A percentile compares a stretch with the other conserved stretches of the same genome.
Evolutionary conservation across 2,888 invertebrate genomes (phyloP).

Genomic region (Lasioglossum lativentre): DNA sequence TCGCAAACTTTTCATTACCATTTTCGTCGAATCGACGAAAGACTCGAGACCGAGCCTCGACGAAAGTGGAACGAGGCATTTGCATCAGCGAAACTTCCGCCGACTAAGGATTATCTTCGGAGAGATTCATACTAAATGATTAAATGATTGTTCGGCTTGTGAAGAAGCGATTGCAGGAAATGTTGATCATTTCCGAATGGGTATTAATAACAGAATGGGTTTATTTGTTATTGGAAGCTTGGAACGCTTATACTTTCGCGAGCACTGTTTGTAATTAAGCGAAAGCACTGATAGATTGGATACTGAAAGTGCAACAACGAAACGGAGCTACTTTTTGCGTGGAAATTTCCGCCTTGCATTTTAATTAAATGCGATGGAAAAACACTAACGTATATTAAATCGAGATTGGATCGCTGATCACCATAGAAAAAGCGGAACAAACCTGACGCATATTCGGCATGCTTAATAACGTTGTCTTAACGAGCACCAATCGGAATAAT

Average conservation of each 20-base stretch:
- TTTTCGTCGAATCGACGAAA: not conserved
- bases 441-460: not conserved
- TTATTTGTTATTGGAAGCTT: not conserved
- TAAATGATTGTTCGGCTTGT: no score
- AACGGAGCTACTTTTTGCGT: not conserved
- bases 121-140: not conserved
- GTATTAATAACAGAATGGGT: not conserved
- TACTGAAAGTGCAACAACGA: not conserved
- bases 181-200: no score
- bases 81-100: not conserved
- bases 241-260: not conserved
- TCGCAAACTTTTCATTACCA: not conserved
- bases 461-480: not conserved
- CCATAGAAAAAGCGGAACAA: not conserved
- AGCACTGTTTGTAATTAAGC: not conserved
- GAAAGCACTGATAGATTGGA: not conserved
- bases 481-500: not conserved
- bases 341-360: not conserved
- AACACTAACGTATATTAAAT: not conserved
- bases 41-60: not conserved
- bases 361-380: not conserved
- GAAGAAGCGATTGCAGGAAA: no score
- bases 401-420: not conserved
- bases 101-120: not conserved
- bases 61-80: not conserved